A percentile compares a stretch with the other conserved stretches of the same genome.
Evolutionary conservation across 2,888 invertebrate genomes (phyloP).

Genomic region (Erynnis tages): DNA sequence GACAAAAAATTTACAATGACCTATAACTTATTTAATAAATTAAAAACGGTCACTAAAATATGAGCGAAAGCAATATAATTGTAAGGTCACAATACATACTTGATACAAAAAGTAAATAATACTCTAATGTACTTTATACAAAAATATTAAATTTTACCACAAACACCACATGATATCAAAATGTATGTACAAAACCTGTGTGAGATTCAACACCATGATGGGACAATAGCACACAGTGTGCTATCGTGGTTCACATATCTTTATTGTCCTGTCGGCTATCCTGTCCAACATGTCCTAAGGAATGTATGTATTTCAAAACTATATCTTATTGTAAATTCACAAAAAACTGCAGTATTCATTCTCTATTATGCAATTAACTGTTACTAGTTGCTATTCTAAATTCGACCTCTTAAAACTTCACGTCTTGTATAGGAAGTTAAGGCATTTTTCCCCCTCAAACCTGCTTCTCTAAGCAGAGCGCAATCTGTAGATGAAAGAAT

Average conservation of each 20-base stretch:
- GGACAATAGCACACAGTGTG: conserved; percentile 12
- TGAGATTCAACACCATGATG: conserved; percentile 37
- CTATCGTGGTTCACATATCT: conserved; percentile 15
- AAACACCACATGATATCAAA: conserved; percentile 25
- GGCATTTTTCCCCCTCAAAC: no score
- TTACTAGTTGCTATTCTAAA: no score
- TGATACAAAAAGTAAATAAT: conserved; percentile 29
- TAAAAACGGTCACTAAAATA: conserved; percentile 18
- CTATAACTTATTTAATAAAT: conserved; percentile 23
- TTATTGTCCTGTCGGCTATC: conserved; percentile 40
- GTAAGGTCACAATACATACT: conserved; percentile 1
- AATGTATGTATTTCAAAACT: conserved; percentile 31
- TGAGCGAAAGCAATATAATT: conserved; percentile 22
- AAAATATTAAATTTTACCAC: conserved; percentile 41
- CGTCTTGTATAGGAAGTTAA: no score
- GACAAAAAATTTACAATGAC: conserved; percentile 6
- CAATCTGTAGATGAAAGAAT: no score
- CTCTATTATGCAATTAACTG: no score
- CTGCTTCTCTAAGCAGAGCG: no score
- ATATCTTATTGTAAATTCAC: neutral
- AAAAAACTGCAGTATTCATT: conserved; percentile 1
- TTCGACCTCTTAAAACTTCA: no score
- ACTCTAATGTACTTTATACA: conserved; percentile 35
- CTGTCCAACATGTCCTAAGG: conserved; percentile 34
- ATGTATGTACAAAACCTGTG: conserved; percentile 37